Evolutionary conservation across 2,797 vertebrate species (phyloP), one percentile per base, ranked within the genome.

Genomic region (Phrynocephalus vlangalii): DNA sequence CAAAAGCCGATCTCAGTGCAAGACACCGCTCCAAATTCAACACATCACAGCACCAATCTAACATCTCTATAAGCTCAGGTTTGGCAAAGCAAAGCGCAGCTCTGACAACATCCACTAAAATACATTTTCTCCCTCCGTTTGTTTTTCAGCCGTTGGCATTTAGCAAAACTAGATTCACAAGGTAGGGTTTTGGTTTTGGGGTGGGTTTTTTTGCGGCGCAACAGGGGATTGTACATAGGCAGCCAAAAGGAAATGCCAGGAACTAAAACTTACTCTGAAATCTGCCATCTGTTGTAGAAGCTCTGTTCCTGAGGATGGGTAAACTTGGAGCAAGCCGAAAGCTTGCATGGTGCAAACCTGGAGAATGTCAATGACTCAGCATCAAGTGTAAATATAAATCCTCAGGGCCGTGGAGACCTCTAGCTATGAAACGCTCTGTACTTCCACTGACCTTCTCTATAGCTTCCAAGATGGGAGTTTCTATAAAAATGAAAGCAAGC

Each of bases 381-480:
- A 1, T 73, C 16, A 83, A 84, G 38, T 63, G 66, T 88, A 91
- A 52, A 75, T 38, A 15, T 1, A 8, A 81, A 22, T 2, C 44
- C 24, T 18, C 15, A n/a, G 28, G 30, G 30, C 30, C n/a, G 30
- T 15, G 3, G 70, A 70, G n/a, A n/a, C 70, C 80, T 90, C 81
- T 84, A 72, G 85, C 89, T 9, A 91, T 87, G 86, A 90, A 90
- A 44, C 38, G 38, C 3, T 44, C 38, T 44, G 38, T 44, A 85
- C 63, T 71, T 83, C 88, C 50, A 84, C 33, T 50, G 60, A 87
- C 71, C 88, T 7, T 30, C 79, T 63, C 28, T 33, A 8, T 48
- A 44, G 38, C 80, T 56, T 90, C 44, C 77, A 91, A 81, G 88
- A 94, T 89, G 0, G 38, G 4, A 44, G 38, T 44, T 44, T 44